Base-by-base conservation (phyloP, 2,113 vertebrate genomes). In the Tinamus guttatus region DNA sequence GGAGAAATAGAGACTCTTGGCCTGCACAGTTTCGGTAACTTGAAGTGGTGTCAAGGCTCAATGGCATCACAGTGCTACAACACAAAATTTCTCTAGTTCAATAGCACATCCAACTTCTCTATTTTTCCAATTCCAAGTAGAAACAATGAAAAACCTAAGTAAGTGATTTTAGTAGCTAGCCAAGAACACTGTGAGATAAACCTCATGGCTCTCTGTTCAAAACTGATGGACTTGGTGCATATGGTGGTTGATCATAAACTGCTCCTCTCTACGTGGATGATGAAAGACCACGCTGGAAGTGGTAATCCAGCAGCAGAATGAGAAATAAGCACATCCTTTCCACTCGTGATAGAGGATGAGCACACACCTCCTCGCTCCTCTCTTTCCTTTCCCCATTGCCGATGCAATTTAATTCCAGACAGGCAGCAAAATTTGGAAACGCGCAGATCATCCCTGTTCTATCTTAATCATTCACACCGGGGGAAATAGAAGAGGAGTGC, bases 401-500 rank as follows among this genome's bases (percentile, higher is more conserved):
- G 30, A 43, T 89, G 65, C 21, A 73, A 75, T 95, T 94, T 86
- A 93, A 96, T 95, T 96, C 93, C 88, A 97, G 85, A 71, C 90
- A 96, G 93, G 80, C 85, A 73, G 90, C 59, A 94, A 96, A 96
- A 90, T 96, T 96, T 95, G 94, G 93, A 92, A 96, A 85, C 92
- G 81, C 9, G 62, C 88, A 96, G 93, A 89, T 96, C 94, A 82
- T 92, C 95, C 75, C 89, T 90, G 40, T 93, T 94, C 90, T 94
- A 62, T 94, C 94, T 96, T 93, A 95, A 95, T 95, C 88, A 52
- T 83, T 59, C 65, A 90, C 94, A 95, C 94, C 43, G 8, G 62
- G 93, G 93, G 85, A 92, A 96, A 90, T 65, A 95, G 91, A 85
- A 93, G 75, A 96, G 88, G 80, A 81, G 83, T 79, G 88, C 38